phyloP scores from a whole-genome alignment of 2,113 vertebrate species.

The Periophthalmus modestus region DNA sequence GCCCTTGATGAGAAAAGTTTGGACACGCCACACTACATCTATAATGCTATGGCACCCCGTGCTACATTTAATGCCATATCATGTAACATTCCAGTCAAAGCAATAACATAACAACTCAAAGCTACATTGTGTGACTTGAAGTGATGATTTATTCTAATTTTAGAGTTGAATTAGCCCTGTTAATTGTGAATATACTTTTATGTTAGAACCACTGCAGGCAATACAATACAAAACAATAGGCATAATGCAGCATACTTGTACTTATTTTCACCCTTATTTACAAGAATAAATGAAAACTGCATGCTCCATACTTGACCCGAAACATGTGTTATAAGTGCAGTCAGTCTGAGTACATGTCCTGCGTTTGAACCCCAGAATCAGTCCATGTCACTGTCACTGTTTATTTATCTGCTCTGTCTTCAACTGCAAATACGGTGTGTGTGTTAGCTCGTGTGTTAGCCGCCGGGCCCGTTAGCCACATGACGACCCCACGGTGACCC shows the following conservation, averaged over 20 bases:
- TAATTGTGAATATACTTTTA: background rate
- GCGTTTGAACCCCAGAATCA: constrained; percentile 8
- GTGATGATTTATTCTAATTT: too few relatives aligned
- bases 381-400: background rate
- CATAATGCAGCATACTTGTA: background rate
- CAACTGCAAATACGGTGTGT: constrained; percentile 7
- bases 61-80: too few relatives aligned
- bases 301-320: background rate
- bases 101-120: too few relatives aligned
- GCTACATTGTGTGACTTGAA: too few relatives aligned
- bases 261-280: constrained; percentile 4
- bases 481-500: constrained; percentile 67
- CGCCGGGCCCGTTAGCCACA: constrained; percentile 62
- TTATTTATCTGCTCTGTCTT: constrained; percentile 15
- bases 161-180: background rate
- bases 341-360: constrained; percentile 10
- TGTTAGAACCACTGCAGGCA: background rate
- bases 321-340: background rate
- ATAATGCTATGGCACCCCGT: too few relatives aligned
- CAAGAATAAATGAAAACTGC: background rate
- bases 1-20: too few relatives aligned
- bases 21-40: too few relatives aligned
- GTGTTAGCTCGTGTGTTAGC: constrained; percentile 38
- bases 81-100: too few relatives aligned
- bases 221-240: background rate